Evolutionary conservation across 2,113 vertebrate species (phyloP).

Genomic region (Anser brachyrhynchus): DNA sequence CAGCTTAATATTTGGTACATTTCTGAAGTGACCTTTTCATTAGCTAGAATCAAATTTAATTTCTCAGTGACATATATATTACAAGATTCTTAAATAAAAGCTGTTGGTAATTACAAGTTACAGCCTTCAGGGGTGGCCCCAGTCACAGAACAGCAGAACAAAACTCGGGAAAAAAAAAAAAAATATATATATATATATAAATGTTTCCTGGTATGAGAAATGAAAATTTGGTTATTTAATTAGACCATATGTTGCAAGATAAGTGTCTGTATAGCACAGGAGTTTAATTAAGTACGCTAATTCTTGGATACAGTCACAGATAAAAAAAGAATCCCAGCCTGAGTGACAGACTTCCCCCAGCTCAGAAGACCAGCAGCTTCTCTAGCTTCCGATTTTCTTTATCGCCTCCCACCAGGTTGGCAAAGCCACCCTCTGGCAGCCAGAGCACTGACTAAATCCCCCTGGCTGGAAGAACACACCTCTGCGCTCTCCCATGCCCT

Average conservation of each 20-base stretch:
- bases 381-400: background rate
- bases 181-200: background rate
- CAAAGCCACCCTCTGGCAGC: background rate
- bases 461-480: background rate
- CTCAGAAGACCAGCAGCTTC: background rate
- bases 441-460: background rate
- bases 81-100: slow-evolving; percentile 16
- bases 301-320: background rate
- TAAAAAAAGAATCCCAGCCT: background rate
- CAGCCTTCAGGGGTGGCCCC: background rate
- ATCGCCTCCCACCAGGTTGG: background rate
- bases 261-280: background rate
- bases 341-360: background rate
- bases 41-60: slow-evolving; percentile 28
- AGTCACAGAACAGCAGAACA: background rate
- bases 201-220: background rate
- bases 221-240: slow-evolving; percentile 10
- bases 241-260: background rate
- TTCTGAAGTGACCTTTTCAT: slow-evolving; percentile 10
- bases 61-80: background rate
- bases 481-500: background rate
- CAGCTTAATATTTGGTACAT: background rate
- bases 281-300: background rate
- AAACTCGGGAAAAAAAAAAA: background rate
- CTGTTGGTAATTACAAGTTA: slow-evolving; percentile 26